Conservation (phyloP, 2,797 vertebrate genomes). For the Micropoecilia bifurca region DNA sequence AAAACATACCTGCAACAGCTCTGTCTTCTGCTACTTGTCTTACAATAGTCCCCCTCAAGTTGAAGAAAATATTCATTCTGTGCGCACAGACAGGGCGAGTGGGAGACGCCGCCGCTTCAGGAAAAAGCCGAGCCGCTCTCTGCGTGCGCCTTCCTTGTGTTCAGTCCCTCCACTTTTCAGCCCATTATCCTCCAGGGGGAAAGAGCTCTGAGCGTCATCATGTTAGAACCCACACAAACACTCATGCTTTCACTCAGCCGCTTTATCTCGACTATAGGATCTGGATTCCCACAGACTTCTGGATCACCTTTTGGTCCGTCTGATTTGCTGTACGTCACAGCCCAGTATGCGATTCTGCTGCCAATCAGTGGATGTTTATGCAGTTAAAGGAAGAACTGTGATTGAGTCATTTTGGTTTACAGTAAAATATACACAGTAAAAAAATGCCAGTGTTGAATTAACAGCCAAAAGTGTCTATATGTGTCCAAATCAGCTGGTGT, state of each 20-base stretch:
- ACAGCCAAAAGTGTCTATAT: too few relatives aligned
- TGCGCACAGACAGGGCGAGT: constrained; percentile 12
- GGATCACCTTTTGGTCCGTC: constrained; percentile 34
- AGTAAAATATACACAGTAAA: neutral
- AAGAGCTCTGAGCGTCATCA: constrained; percentile 72
- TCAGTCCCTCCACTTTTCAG: constrained; percentile 73
- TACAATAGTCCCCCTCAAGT: constrained; percentile 62
- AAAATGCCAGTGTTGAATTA: too few relatives aligned
- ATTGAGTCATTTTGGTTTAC: neutral
- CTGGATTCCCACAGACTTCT: constrained; percentile 58
- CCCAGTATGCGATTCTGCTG: neutral
- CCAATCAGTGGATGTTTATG: constrained; percentile 6
- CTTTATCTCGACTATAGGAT: constrained; percentile 38
- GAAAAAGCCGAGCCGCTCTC: constrained; percentile 47
- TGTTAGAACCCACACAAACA: constrained; percentile 73
- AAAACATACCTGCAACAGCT: constrained; percentile 69
- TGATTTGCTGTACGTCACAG: constrained; percentile 17
- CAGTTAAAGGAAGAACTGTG: neutral
- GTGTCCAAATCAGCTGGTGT: too few relatives aligned
- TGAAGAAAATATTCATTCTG: constrained; percentile 78
- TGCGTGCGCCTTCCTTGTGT: constrained; percentile 49
- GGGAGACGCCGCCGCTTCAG: constrained; percentile 43
- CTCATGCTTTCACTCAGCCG: constrained; percentile 61
- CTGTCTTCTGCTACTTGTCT: constrained; percentile 67
- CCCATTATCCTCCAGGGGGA: constrained; percentile 71